A percentile compares a stretch with the other conserved stretches of the same genome.
These are phyloP conservation scores for Hippolais icterina DNA, from an alignment of 2,113 vertebrate species.

Conservation along the genomic window DNA sequence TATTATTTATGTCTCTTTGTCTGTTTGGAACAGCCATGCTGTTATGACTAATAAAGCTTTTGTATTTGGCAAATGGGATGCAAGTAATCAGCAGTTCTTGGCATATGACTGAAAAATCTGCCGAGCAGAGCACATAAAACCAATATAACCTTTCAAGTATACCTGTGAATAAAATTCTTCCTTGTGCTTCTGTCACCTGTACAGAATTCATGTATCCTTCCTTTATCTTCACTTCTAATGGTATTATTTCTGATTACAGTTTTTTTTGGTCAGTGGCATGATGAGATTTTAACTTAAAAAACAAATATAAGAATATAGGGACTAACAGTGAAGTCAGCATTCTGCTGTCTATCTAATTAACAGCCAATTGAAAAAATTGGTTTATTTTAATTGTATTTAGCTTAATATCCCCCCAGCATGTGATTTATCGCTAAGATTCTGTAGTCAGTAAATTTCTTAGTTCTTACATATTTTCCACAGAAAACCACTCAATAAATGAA, in stretches of 20 bases:
- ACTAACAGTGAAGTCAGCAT: background rate
- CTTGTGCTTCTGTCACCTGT: background rate
- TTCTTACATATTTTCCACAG: background rate
- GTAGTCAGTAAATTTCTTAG: background rate
- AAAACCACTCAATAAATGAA: background rate
- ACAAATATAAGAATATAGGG: background rate
- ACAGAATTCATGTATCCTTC: background rate
- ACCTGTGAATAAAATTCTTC: constrained; percentile 32
- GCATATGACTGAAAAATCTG: constrained; percentile 22
- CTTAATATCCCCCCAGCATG: background rate
- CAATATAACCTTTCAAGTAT: constrained; percentile 14
- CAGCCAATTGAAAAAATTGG: background rate
- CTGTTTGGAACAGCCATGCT: constrained; percentile 8
- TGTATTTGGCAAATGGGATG: constrained; percentile 48
- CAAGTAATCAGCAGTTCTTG: constrained; percentile 27
- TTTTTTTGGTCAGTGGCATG: background rate
- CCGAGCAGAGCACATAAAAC: background rate
- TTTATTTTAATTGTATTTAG: background rate
- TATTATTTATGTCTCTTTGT: constrained; percentile 15
- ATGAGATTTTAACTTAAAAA: background rate
- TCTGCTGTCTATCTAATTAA: background rate
- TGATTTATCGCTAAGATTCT: background rate
- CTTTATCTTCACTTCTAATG: background rate
- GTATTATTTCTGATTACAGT: background rate
- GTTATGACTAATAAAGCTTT: constrained; percentile 59